These are phyloP conservation scores for Drosophila punjabiensis DNA, from an alignment of 1,140 invertebrate genomes.

Conservation along the genomic window DNA sequence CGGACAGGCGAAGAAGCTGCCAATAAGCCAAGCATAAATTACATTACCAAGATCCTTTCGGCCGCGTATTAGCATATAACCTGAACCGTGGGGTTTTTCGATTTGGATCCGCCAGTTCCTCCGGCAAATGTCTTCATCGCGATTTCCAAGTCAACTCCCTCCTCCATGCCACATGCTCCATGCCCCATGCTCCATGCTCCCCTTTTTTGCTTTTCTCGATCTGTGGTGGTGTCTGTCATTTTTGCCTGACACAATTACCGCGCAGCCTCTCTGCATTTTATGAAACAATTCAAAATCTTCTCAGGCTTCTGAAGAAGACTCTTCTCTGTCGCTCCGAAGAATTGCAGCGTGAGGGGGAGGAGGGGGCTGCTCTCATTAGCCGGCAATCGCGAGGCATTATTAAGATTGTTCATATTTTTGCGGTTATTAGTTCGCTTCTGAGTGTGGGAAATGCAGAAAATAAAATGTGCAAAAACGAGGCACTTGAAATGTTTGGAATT, in stretches of 20 bases:
- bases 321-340: constrained; percentile 9
- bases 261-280: constrained; percentile 78
- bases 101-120: constrained; percentile 39
- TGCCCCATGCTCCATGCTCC: not conserved
- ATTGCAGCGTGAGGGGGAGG: not conserved
- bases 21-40: constrained; percentile 81
- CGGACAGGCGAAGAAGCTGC: constrained; percentile 62
- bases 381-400: constrained; percentile 52
- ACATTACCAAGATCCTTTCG: constrained; percentile 77
- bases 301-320: constrained; percentile 68
- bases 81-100: constrained; percentile 46
- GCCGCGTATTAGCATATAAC: constrained; percentile 76
- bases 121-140: constrained; percentile 58
- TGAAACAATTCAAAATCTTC: constrained; percentile 83
- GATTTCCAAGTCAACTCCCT: constrained; percentile 23
- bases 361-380: constrained; percentile 64
- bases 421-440: constrained; percentile 73
- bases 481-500: constrained; percentile 26
- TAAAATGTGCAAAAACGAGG: constrained; percentile 24
- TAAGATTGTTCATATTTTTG: constrained; percentile 71
- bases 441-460: constrained; percentile 69
- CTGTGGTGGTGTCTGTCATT: constrained; percentile 58
- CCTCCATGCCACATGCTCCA: not conserved
- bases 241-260: constrained; percentile 76
- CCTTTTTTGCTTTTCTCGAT: constrained; percentile 13